Evolutionary conservation across 2,797 vertebrate species (phyloP), one percentile per base, ranked within the genome.

Genomic region (Heteromormyrus szaboi): DNA sequence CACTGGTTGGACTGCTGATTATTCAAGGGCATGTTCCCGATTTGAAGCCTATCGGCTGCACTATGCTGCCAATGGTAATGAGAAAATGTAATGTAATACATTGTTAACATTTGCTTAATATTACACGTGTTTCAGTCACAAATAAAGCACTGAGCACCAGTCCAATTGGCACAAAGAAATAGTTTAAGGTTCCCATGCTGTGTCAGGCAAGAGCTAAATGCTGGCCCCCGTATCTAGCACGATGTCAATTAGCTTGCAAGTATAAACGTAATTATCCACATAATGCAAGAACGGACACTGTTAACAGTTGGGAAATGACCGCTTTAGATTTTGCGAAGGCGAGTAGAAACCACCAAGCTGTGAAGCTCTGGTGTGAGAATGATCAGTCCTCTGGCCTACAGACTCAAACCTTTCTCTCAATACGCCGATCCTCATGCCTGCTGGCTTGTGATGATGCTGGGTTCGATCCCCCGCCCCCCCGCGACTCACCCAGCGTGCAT

Each of bases 401-500:
- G 37, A 46, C 41, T 81, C 76, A n/a, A 46, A 22, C 12, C 76
- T 46, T 17, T 72, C 14, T 14, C 33, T 6, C 68, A 41, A 19
- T 76, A 33, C 14, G 25, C 29, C 33, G 3, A 46, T 46, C 41
- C 14, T 19, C 41, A 22, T 22, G 2, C 41, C 41, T 2, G 48
- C 46, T 0, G 19, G 25, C 51, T 56, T 37, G 53, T 37, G 53
- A 19, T 25, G n/a, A 7, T 41, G 85, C 33, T 19, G 50, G 50
- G 29, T 50, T 37, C 7, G 41, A 54, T 19, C 7, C n/a, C 83
- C 44, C n/a, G 12, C n/a, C 48, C 4, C 19, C 14, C n/a, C n/a
- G 12, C 81, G 87, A 96, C 98, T 97, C 93, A 99, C 98, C 98
- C 98, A 0, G 98, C 97, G 29, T 99, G 98, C 98, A 99, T 98